phyloP scores from a whole-genome alignment of 1,140 invertebrate genomes.

The Orchestia grillus region DNA sequence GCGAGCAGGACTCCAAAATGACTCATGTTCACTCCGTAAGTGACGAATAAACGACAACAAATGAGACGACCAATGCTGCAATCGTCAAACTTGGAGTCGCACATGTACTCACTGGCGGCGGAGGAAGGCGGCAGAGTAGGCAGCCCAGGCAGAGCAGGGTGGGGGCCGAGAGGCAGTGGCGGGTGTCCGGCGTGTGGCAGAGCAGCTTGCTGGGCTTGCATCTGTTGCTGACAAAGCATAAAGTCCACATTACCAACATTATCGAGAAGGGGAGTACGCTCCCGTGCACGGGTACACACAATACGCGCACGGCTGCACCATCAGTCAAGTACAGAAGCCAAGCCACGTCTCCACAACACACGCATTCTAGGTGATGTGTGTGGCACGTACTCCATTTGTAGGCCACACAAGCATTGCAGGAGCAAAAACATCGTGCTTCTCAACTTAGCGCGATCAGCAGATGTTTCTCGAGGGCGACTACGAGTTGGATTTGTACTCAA shows the following conservation, averaged over 20 bases:
- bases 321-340: not conserved
- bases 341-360: not conserved
- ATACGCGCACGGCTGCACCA: not conserved
- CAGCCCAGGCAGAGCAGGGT: slow-evolving; percentile 77
- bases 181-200: slow-evolving; percentile 80
- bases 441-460: no score
- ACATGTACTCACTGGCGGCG: slow-evolving; percentile 67
- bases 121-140: slow-evolving; percentile 74
- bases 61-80: no score
- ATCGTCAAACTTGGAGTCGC: no score
- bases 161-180: slow-evolving; percentile 80
- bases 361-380: not conserved
- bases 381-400: no score
- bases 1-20: no score
- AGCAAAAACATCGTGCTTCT: no score
- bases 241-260: slow-evolving; percentile 56
- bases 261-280: no score
- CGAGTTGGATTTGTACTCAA: not conserved
- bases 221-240: slow-evolving; percentile 79
- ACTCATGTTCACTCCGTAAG: no score
- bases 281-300: not conserved
- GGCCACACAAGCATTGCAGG: no score
- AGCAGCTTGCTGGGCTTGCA: slow-evolving; percentile 85
- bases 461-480: no score
- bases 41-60: no score